Evolutionary conservation across 2,888 invertebrate genomes (phyloP).

Genomic region (Dascillus cervinus): DNA sequence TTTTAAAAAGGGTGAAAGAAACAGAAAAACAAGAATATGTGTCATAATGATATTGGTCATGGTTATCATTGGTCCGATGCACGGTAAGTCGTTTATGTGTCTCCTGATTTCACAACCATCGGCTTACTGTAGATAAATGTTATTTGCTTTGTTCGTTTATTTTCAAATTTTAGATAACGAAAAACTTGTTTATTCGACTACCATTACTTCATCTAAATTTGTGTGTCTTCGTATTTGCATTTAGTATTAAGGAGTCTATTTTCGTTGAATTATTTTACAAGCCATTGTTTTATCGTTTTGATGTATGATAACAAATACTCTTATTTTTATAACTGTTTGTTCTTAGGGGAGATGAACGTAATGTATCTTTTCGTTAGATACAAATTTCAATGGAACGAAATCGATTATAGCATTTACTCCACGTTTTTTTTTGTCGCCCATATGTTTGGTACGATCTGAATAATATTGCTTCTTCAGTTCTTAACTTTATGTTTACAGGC

Average conservation of each 20-base stretch:
- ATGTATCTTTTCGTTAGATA: slow-evolving; percentile 72
- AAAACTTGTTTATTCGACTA: too few species aligned
- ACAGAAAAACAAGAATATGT: slow-evolving; percentile 60
- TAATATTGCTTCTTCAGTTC: not conserved
- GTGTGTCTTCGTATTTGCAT: too few species aligned
- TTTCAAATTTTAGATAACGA: too few species aligned
- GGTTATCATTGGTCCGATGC: slow-evolving; percentile 73
- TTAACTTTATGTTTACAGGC: slow-evolving; percentile 46
- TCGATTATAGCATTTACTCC: slow-evolving; percentile 72
- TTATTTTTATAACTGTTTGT: too few species aligned
- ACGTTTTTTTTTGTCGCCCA: slow-evolving; percentile 69
- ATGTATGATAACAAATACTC: too few species aligned
- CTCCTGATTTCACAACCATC: too few species aligned
- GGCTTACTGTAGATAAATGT: too few species aligned
- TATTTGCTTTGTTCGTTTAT: too few species aligned
- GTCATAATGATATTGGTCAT: slow-evolving; percentile 69
- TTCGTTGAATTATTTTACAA: too few species aligned
- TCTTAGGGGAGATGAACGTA: slow-evolving; percentile 72
- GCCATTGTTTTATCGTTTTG: too few species aligned
- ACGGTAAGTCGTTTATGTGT: slow-evolving; percentile 62
- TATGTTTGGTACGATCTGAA: not conserved
- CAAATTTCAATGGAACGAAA: slow-evolving; percentile 76
- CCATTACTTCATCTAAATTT: too few species aligned
- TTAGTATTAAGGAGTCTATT: too few species aligned
- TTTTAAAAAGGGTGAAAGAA: slow-evolving; percentile 64